Evolutionary conservation across 1,140 invertebrate genomes (phyloP).

Genomic region (Drosophila obscura): DNA sequence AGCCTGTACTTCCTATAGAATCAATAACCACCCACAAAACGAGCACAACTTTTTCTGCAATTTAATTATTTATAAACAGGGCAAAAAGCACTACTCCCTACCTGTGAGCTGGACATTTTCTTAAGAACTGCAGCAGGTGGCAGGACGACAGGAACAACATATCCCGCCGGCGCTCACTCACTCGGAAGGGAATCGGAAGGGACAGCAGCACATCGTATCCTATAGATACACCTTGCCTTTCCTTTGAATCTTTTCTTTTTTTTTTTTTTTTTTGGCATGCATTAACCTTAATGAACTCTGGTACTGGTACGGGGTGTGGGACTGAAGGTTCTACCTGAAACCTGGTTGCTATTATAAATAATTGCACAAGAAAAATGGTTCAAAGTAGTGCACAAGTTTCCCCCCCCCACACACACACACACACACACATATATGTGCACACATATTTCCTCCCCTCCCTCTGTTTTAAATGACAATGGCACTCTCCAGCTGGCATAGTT

Average conservation of each 20-base stretch:
- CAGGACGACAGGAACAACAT: conserved; percentile 22
- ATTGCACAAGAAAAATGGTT: conserved; percentile 78
- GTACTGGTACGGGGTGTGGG: conserved; percentile 26
- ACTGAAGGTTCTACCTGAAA: conserved; percentile 48
- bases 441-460: no score
- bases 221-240: conserved; percentile 54
- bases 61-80: conserved; percentile 74
- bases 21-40: conserved; percentile 42
- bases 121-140: conserved; percentile 73
- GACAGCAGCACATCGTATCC: conserved; percentile 11
- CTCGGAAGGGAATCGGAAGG: background rate
- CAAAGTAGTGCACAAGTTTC: conserved; percentile 63
- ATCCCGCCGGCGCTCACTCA: background rate
- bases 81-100: conserved; percentile 13
- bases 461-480: conserved; percentile 38
- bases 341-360: conserved; percentile 76
- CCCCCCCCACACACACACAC: background rate
- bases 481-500: conserved; percentile 74
- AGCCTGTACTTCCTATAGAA: conserved; percentile 29
- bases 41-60: conserved; percentile 24
- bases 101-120: conserved; percentile 50
- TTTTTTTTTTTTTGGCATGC: conserved; percentile 64
- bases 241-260: conserved; percentile 24
- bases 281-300: conserved; percentile 78
- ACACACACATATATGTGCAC: no score